Evolutionary conservation across 2,113 vertebrate species (phyloP).

Genomic region (Notarius quadriscutis): DNA sequence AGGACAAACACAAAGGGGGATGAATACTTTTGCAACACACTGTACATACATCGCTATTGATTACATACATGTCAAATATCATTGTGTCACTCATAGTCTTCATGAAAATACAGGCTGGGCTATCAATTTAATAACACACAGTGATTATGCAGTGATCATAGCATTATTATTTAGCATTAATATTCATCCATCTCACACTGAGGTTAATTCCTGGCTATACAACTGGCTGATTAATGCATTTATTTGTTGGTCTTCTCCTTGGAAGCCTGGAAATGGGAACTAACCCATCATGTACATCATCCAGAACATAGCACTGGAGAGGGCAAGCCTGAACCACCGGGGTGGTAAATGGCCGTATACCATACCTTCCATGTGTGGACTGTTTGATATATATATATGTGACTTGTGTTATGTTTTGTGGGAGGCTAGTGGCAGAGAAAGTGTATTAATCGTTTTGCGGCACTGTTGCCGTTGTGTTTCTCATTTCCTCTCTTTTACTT

Average conservation of each 20-base stretch:
- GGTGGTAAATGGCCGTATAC: not conserved
- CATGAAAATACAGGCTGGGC: not conserved
- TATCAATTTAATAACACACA: not conserved
- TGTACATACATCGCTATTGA: not conserved
- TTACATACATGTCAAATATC: not conserved
- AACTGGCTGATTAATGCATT: not conserved
- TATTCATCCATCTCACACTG: not conserved
- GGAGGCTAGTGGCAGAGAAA: slow-evolving; percentile 12
- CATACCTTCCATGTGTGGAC: slow-evolving; percentile 2
- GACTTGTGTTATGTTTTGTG: slow-evolving; percentile 5
- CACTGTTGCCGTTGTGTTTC: slow-evolving; percentile 28
- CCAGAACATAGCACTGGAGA: not conserved
- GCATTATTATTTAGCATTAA: not conserved
- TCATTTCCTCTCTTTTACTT: slow-evolving; percentile 42
- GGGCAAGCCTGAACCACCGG: not conserved
- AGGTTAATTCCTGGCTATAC: not conserved
- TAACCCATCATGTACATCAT: not conserved
- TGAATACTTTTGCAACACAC: too few species aligned
- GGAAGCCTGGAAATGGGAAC: not conserved
- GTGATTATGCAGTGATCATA: not conserved
- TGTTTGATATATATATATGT: slow-evolving; percentile 10
- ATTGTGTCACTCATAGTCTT: not conserved
- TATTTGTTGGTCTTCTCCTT: not conserved
- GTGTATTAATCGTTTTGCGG: slow-evolving; percentile 33
- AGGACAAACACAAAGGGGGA: too few species aligned